Percentiles rank a stretch among this genome's conserved stretches.
phyloP scores from a whole-genome alignment of 1,140 invertebrate genomes.

The Magallana angulata region DNA sequence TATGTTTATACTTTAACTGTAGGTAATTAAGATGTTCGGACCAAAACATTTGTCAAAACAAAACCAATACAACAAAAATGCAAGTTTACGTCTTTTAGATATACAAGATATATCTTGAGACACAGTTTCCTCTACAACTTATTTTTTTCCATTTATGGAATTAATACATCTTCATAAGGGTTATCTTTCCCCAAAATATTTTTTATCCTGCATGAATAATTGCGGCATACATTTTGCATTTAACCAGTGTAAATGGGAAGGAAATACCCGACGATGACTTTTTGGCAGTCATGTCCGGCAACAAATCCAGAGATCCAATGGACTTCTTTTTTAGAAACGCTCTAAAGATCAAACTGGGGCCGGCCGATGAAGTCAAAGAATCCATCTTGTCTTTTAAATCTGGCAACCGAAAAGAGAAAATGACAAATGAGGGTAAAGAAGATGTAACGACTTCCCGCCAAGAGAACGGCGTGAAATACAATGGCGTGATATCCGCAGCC shows the following conservation, averaged over 20 bases:
- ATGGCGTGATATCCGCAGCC: neutral
- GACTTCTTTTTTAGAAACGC: neutral
- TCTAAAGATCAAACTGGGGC: neutral
- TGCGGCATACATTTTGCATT: too few species aligned
- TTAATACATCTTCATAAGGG: too few species aligned
- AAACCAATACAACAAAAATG: too few species aligned
- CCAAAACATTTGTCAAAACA: too few species aligned
- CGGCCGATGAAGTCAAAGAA: neutral
- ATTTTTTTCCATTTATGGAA: too few species aligned
- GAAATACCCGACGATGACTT: conserved; percentile 2
- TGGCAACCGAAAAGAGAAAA: neutral
- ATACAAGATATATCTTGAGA: too few species aligned
- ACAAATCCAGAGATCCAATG: neutral
- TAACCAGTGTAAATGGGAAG: neutral
- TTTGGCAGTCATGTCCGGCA: neutral
- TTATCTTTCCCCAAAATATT: too few species aligned
- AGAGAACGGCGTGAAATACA: neutral
- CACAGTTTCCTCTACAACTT: too few species aligned
- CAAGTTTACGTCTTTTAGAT: too few species aligned
- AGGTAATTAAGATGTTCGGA: too few species aligned
- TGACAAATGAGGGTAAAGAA: neutral
- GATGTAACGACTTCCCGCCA: neutral
- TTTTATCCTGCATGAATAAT: too few species aligned
- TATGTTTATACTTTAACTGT: too few species aligned
- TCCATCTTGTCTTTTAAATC: neutral